A percentile compares a stretch with the other conserved stretches of the same genome.
Conservation (phyloP, 2,113 vertebrate species). For the Brevimyrus niger region DNA sequence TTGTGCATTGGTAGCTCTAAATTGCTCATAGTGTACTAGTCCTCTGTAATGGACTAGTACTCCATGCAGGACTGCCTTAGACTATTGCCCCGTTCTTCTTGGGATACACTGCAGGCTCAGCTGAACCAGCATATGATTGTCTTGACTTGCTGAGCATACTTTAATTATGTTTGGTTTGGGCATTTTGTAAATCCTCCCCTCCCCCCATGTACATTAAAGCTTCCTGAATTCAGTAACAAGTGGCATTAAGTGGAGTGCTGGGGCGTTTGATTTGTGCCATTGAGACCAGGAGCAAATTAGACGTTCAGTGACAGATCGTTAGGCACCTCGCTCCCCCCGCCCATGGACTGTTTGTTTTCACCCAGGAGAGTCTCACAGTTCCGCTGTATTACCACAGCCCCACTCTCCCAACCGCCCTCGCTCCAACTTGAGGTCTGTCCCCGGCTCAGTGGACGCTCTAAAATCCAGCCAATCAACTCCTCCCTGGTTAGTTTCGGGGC, state of each 20-base stretch:
- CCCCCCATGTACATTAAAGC: background rate
- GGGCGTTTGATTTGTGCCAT: background rate
- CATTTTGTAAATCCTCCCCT: background rate
- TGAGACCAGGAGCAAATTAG: background rate
- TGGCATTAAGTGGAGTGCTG: background rate
- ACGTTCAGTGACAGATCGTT: slow-evolving; percentile 3
- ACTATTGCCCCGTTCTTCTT: background rate
- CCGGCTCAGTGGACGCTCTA: background rate
- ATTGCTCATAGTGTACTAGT: background rate
- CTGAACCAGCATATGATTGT: background rate
- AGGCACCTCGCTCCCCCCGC: background rate
- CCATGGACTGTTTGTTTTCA: background rate
- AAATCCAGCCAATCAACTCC: background rate
- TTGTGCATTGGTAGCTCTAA: background rate
- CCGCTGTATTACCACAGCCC: background rate
- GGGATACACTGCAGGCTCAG: background rate
- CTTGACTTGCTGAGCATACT: background rate
- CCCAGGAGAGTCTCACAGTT: background rate
- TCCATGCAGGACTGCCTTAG: background rate
- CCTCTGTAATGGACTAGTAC: background rate
- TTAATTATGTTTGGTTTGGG: background rate
- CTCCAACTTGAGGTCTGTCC: background rate
- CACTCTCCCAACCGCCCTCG: background rate
- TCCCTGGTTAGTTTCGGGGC: background rate
- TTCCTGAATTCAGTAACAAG: background rate